Evolutionary conservation across 2,888 invertebrate species (phyloP).

Genomic region (Scrobipalpa atriplicella): DNA sequence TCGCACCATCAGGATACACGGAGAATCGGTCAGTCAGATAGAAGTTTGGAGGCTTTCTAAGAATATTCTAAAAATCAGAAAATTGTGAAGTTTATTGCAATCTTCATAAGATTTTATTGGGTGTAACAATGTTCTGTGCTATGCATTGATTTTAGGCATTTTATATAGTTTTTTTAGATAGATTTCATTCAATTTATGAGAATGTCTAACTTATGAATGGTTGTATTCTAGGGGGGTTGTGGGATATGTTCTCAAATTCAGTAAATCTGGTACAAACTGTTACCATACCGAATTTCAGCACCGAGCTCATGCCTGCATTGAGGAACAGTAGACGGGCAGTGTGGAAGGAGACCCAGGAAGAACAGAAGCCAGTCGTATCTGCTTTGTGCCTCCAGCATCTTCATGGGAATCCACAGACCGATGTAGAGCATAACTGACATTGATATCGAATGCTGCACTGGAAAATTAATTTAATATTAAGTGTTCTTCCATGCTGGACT

Average conservation of each 20-base stretch:
- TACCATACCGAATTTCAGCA: constrained; percentile 52
- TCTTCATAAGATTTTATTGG: too few relatives aligned
- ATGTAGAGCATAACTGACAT: constrained; percentile 48
- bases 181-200: too few relatives aligned
- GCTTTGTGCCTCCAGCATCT: constrained; percentile 26
- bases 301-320: constrained; percentile 42
- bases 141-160: too few relatives aligned
- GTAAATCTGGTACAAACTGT: too few relatives aligned
- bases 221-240: too few relatives aligned
- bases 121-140: too few relatives aligned
- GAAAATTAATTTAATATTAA: background rate
- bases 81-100: background rate
- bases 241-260: too few relatives aligned
- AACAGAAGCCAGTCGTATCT: constrained; percentile 41
- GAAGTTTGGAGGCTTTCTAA: constrained; percentile 17
- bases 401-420: constrained; percentile 42
- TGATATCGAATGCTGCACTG: constrained; percentile 48
- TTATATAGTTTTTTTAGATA: too few relatives aligned
- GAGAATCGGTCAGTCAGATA: constrained; percentile 39
- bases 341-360: constrained; percentile 54
- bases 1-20: background rate
- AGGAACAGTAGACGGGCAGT: constrained; percentile 56
- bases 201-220: too few relatives aligned
- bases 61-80: background rate
- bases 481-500: too few relatives aligned